Conservation (phyloP, 2,797 vertebrate species). For the Borostomias antarcticus region DNA sequence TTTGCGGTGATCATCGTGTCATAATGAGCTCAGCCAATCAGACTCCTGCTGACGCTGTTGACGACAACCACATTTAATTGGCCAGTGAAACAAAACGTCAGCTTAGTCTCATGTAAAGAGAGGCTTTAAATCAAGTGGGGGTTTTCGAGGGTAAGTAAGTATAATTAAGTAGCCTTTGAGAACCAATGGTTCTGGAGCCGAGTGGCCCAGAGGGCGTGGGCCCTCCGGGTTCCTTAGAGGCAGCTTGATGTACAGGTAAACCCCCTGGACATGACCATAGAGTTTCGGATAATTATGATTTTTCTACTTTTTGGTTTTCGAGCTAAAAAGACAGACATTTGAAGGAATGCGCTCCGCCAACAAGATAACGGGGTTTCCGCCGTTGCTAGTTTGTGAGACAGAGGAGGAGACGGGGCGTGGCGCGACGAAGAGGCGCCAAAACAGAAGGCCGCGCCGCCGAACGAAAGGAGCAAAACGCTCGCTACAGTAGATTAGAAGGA, state of each 20-base stretch:
- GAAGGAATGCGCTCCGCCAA: conserved; percentile 12
- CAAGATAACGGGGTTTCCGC: background rate
- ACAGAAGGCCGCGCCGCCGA: too few species aligned
- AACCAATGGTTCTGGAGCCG: too few species aligned
- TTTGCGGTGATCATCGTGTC: background rate
- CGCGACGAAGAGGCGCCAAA: too few species aligned
- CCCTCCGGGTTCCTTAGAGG: too few species aligned
- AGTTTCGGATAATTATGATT: too few species aligned
- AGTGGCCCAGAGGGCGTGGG: too few species aligned
- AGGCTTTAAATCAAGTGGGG: conserved; percentile 20
- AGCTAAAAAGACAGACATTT: too few species aligned
- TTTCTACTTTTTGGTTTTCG: too few species aligned
- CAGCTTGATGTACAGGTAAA: too few species aligned
- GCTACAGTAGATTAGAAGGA: background rate
- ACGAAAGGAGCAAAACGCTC: conserved; percentile 1
- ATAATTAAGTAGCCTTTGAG: too few species aligned
- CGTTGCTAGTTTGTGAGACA: conserved; percentile 15
- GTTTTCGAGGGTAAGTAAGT: too few species aligned
- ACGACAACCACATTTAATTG: conserved; percentile 27
- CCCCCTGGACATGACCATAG: too few species aligned
- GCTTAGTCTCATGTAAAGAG: conserved; percentile 4
- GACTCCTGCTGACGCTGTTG: background rate
- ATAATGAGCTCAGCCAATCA: conserved; percentile 23
- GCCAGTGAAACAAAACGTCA: conserved; percentile 23
- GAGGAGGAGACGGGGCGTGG: conserved; percentile 15